Conservation (phyloP, 2,113 vertebrate genomes). For the Sylvilagus bachmani region DNA sequence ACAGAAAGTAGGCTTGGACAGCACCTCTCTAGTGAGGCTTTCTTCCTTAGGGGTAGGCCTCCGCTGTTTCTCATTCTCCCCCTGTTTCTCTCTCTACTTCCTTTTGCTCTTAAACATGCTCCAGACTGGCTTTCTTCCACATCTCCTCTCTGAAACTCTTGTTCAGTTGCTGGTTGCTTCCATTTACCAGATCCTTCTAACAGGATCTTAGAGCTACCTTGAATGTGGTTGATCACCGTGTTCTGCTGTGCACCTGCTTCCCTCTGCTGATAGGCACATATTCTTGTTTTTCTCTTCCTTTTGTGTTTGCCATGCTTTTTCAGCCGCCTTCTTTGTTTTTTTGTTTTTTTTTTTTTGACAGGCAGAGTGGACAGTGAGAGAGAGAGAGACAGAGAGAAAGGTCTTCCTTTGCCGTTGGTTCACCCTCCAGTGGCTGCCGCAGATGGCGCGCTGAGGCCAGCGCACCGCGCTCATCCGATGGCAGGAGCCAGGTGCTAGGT, state of each 20-base stretch:
- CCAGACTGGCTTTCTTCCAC: not conserved
- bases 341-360: too few species aligned
- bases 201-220: not conserved
- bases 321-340: not conserved
- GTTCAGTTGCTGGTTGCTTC: not conserved
- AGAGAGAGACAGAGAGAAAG: too few species aligned
- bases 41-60: not conserved
- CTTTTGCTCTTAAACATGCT: not conserved
- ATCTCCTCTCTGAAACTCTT: not conserved
- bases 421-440: too few species aligned
- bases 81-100: not conserved
- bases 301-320: not conserved
- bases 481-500: too few species aligned
- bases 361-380: too few species aligned
- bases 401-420: too few species aligned
- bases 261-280: constrained; percentile 7
- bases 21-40: not conserved
- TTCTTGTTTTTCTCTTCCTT: constrained; percentile 12
- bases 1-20: not conserved
- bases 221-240: not conserved
- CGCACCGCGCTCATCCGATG: too few species aligned
- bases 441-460: too few species aligned
- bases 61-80: not conserved
- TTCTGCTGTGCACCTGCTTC: constrained; percentile 9
- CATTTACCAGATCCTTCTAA: not conserved